These are phyloP conservation scores for Eudasyphora cyanicolor DNA, from an alignment of 2,888 invertebrate genomes.

Conservation along the genomic window DNA sequence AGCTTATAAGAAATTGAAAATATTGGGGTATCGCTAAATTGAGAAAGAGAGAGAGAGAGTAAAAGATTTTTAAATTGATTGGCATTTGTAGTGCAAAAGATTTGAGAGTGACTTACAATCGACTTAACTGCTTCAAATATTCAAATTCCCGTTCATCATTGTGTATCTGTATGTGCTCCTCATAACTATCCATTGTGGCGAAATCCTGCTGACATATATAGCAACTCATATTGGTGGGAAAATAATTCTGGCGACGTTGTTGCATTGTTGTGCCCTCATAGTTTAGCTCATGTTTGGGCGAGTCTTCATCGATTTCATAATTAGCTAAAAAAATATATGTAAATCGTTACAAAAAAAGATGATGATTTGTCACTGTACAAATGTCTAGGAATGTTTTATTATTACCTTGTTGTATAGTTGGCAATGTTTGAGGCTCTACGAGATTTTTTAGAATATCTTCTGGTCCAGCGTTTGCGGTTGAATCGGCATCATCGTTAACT, in stretches of 20 bases:
- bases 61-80: background rate
- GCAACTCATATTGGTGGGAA: conserved; percentile 72
- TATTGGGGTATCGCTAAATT: conserved; percentile 69
- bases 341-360: background rate
- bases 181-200: conserved; percentile 70
- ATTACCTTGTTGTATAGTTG: conserved; percentile 30
- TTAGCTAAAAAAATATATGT: background rate
- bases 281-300: conserved; percentile 65
- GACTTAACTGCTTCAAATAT: conserved; percentile 69
- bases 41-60: conserved; percentile 40
- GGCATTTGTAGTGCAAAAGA: background rate
- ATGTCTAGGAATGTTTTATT: background rate
- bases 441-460: background rate
- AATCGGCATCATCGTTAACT: conserved; percentile 49
- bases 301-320: conserved; percentile 68
- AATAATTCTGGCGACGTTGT: conserved; percentile 65
- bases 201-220: conserved; percentile 76
- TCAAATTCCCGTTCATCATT: conserved; percentile 75
- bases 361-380: background rate
- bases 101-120: conserved; percentile 67
- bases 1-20: conserved; percentile 72
- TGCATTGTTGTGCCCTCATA: conserved; percentile 71
- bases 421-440: background rate
- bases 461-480: background rate
- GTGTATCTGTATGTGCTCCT: conserved; percentile 75